Conservation (phyloP, 2,888 invertebrate genomes). For the Parnassius glacialis region DNA sequence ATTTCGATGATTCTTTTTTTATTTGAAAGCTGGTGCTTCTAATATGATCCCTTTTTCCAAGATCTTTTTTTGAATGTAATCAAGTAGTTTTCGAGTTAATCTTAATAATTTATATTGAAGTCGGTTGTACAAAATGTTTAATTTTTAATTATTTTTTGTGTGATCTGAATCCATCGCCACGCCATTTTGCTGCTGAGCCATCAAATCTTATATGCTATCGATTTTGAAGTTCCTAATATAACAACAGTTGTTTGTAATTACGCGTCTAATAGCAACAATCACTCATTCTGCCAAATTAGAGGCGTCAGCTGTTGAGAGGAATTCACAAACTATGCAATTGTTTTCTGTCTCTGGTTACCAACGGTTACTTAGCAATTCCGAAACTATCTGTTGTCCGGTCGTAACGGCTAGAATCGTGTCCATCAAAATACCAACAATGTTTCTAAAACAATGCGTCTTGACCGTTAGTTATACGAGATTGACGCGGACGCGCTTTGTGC, state of each 20-base stretch:
- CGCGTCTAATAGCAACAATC: slow-evolving; percentile 49
- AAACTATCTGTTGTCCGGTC: slow-evolving; percentile 52
- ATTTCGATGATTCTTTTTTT: too few species aligned
- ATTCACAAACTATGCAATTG: slow-evolving; percentile 48
- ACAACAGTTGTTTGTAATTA: slow-evolving; percentile 24
- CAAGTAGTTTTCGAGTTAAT: too few species aligned
- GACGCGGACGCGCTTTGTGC: background rate
- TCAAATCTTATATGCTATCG: too few species aligned
- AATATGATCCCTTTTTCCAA: too few species aligned
- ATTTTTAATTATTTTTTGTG: too few species aligned
- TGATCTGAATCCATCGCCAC: too few species aligned
- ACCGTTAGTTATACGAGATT: slow-evolving; percentile 19
- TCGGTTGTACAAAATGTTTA: too few species aligned
- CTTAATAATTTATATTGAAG: too few species aligned
- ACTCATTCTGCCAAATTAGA: slow-evolving; percentile 61
- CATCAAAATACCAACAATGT: slow-evolving; percentile 63
- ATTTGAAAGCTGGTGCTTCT: too few species aligned
- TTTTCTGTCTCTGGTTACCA: slow-evolving; percentile 45
- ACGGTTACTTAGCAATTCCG: slow-evolving; percentile 50
- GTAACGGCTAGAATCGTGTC: slow-evolving; percentile 68
- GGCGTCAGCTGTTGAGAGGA: slow-evolving; percentile 44
- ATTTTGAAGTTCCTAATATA: slow-evolving; percentile 4
- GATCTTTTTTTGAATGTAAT: too few species aligned
- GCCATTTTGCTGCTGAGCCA: too few species aligned
- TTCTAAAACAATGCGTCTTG: slow-evolving; percentile 34